These are phyloP conservation scores for Papilio helenus DNA, from an alignment of 1,140 invertebrate genomes.

Conservation along the genomic window DNA sequence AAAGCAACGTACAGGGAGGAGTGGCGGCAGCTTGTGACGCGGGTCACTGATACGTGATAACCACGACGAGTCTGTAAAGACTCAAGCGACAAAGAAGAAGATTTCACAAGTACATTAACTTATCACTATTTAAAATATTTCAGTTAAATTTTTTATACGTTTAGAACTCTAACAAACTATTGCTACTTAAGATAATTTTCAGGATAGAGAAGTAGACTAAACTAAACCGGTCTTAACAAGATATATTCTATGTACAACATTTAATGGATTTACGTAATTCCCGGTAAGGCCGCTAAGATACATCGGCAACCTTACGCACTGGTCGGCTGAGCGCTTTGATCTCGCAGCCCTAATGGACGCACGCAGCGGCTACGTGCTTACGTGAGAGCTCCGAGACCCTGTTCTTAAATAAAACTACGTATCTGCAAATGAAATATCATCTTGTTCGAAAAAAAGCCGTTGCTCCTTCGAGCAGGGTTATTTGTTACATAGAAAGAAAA, in stretches of 20 bases:
- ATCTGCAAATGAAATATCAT: not conserved
- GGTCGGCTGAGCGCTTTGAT: not conserved
- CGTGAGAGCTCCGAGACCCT: not conserved
- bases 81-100: too few species aligned
- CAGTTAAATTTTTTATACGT: not conserved
- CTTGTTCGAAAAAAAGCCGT: not conserved
- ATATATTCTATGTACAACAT: not conserved
- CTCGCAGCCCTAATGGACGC: slow-evolving; percentile 2
- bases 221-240: not conserved
- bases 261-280: slow-evolving; percentile 8
- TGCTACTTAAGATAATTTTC: slow-evolving; percentile 4
- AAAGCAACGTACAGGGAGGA: too few species aligned
- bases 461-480: not conserved
- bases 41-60: too few species aligned
- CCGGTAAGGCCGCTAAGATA: not conserved
- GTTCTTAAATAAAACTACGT: not conserved
- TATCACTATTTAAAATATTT: too few species aligned
- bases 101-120: too few species aligned
- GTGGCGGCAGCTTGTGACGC: too few species aligned
- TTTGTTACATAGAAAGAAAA: not conserved
- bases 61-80: too few species aligned
- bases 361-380: slow-evolving; percentile 4
- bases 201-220: not conserved
- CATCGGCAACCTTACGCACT: not conserved
- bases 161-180: not conserved